Percentiles rank a stretch among this genome's conserved stretches.
Conservation (phyloP, 2,113 vertebrate species). For the Trichechus manatus region DNA sequence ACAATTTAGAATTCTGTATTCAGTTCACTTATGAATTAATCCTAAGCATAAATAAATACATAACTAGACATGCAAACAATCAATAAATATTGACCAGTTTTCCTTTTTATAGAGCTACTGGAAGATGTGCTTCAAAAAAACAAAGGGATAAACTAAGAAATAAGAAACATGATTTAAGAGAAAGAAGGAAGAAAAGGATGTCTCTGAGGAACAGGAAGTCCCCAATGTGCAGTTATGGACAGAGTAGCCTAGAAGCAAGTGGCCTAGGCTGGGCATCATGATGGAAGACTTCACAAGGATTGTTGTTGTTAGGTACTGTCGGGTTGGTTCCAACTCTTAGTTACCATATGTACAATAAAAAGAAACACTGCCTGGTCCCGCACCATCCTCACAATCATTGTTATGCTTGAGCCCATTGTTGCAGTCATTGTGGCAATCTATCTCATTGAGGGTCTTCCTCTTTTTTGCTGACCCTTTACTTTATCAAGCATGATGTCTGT, state of each 20-base stretch:
- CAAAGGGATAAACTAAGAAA: not conserved
- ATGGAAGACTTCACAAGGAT: not conserved
- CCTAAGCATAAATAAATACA: not conserved
- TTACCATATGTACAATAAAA: no score
- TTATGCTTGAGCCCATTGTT: no score
- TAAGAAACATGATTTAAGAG: not conserved
- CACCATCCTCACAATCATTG: no score
- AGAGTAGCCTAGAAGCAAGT: not conserved
- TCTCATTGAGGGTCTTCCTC: no score
- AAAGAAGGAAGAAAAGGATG: not conserved
- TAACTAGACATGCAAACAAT: not conserved
- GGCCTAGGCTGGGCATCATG: not conserved
- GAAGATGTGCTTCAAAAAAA: not conserved
- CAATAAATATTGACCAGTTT: not conserved
- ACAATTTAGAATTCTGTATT: slow-evolving; percentile 19
- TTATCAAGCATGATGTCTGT: no score
- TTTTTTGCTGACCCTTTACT: no score
- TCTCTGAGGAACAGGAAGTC: not conserved
- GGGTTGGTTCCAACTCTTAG: no score
- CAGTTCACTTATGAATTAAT: not conserved
- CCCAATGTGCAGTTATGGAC: not conserved
- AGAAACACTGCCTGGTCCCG: no score
- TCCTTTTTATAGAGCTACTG: not conserved
- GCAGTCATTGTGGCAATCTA: no score
- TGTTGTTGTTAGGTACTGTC: no score